phyloP scores from a whole-genome alignment of 1,140 invertebrate species.

The Amphibalanus amphitrite region DNA sequence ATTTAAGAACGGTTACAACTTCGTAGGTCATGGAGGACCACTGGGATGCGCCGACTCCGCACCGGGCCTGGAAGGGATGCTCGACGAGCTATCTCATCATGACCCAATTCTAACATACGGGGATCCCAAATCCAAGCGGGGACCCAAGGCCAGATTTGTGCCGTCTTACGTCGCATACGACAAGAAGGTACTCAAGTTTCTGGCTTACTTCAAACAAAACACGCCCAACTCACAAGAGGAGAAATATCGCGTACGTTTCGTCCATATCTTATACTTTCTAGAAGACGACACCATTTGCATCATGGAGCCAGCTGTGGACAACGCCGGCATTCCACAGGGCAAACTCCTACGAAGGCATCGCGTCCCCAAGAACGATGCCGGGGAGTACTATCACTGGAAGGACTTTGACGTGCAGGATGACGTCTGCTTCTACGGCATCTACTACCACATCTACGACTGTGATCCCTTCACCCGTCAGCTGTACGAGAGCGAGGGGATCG shows the following conservation, averaged over 20 bases:
- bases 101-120: neutral
- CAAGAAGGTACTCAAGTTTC: neutral
- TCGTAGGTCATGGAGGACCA: neutral
- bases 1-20: neutral
- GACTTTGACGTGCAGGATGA: conserved; percentile 58
- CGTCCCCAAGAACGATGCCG: conserved; percentile 45
- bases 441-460: conserved; percentile 62
- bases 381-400: conserved; percentile 51
- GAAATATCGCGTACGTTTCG: neutral
- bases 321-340: conserved; percentile 54
- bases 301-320: conserved; percentile 40
- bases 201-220: neutral
- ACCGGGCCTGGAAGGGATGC: neutral
- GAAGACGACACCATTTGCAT: conserved; percentile 85
- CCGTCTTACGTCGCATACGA: neutral
- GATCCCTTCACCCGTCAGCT: conserved; percentile 71
- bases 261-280: neutral
- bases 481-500: conserved; percentile 60
- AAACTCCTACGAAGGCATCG: conserved; percentile 50
- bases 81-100: neutral
- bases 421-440: conserved; percentile 52
- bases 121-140: neutral
- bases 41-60: neutral
- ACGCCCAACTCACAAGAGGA: neutral
- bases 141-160: neutral